Percentiles rank a stretch among this genome's conserved stretches.
phyloP scores from a whole-genome alignment of 2,797 vertebrate species.

The Rhinophrynus dorsalis region DNA sequence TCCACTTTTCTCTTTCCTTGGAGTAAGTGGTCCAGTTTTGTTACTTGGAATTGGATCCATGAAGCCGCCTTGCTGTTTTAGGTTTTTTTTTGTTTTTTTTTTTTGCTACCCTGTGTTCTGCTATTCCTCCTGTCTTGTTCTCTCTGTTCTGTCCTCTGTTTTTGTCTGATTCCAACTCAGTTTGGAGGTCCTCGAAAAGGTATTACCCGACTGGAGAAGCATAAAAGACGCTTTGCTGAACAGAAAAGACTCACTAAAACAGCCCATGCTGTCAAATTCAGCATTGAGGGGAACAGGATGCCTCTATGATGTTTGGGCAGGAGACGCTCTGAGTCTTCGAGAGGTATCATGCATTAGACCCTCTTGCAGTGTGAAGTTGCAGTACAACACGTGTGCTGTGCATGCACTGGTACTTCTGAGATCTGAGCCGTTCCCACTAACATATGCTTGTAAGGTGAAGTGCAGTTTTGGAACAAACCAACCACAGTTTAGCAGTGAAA shows the following conservation, averaged over 20 bases:
- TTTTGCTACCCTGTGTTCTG: not conserved
- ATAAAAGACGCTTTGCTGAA: slow-evolving; percentile 91
- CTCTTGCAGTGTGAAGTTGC: not conserved
- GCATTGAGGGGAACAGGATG: slow-evolving; percentile 94
- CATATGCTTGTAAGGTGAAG: too few species aligned
- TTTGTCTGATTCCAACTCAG: slow-evolving; percentile 67
- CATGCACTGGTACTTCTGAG: not conserved
- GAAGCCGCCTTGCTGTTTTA: not conserved
- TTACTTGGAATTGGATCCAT: too few species aligned
- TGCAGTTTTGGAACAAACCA: too few species aligned
- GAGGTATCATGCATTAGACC: slow-evolving; percentile 63
- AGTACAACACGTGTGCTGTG: not conserved
- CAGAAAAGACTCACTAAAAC: slow-evolving; percentile 80
- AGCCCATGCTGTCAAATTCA: slow-evolving; percentile 91
- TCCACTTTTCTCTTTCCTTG: too few species aligned
- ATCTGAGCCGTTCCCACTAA: not conserved
- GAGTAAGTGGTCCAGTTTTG: too few species aligned
- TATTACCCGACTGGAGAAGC: slow-evolving; percentile 89
- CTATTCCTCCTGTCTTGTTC: not conserved
- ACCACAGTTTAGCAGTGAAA: too few species aligned
- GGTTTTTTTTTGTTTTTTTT: slow-evolving; percentile 1
- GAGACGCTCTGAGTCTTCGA: slow-evolving; percentile 56
- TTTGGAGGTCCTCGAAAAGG: slow-evolving; percentile 79
- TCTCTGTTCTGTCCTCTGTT: slow-evolving; percentile 14
- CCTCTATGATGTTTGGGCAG: slow-evolving; percentile 79